A percentile compares a stretch with the other conserved stretches of the same genome.
Evolutionary conservation across 2,888 invertebrate species (phyloP).

Genomic region (Agrochola circellaris): DNA sequence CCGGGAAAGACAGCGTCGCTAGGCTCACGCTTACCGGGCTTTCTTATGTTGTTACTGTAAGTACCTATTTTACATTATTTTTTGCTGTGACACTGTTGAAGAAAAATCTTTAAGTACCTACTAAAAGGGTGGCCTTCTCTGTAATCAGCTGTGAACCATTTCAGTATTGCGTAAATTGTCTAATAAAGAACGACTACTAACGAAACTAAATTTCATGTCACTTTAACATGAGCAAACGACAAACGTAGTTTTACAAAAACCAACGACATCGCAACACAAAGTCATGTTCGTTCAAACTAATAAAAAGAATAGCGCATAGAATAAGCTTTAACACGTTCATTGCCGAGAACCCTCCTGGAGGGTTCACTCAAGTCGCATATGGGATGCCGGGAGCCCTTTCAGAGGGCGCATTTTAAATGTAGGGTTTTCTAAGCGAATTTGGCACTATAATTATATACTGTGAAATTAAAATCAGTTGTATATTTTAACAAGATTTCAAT

Average conservation of each 20-base stretch:
- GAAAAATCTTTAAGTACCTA: neutral
- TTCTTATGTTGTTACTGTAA: constrained; percentile 94
- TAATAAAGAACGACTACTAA: too few species aligned
- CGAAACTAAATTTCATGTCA: neutral
- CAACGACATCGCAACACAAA: neutral
- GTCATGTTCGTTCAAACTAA: neutral
- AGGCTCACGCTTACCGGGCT: constrained; percentile 95
- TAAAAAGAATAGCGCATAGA: neutral
- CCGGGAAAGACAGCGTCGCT: constrained; percentile 95
- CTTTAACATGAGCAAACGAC: neutral
- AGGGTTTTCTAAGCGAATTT: too few species aligned
- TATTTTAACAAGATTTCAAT: too few species aligned
- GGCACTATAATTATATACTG: too few species aligned
- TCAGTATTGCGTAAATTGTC: neutral
- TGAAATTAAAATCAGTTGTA: too few species aligned
- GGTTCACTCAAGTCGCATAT: too few species aligned
- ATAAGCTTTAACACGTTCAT: too few species aligned
- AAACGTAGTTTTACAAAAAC: neutral
- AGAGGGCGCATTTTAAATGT: too few species aligned
- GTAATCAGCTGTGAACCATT: neutral
- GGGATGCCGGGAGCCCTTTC: too few species aligned
- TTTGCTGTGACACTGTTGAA: neutral
- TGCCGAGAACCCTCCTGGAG: too few species aligned
- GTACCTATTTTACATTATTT: constrained; percentile 69
- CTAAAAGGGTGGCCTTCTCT: neutral